Evolutionary conservation across 2,888 invertebrate genomes (phyloP), one percentile per base, ranked within the genome.

Genomic region (Epirrhoe tristata): DNA sequence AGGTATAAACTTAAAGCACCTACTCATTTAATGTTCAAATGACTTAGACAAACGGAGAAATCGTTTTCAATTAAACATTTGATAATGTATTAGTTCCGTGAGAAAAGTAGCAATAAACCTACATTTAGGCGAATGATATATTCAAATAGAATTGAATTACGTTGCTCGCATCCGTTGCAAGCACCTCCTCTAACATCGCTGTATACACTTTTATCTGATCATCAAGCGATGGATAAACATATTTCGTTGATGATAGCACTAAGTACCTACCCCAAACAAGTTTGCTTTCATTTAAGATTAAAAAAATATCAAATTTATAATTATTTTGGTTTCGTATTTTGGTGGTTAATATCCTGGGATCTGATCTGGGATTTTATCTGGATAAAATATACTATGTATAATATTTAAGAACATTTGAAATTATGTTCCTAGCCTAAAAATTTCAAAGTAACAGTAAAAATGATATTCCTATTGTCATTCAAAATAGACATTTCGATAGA

Each of bases 61-160:
- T 89, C 87, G 84, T 84, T 88, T 88, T 91, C 88, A 89, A 91
- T 91, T 89, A 88, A 88, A 85, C 79, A 85, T 89, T 90, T 84
- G 88, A 88, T 90, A 91, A 90, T 89, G 86, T 88, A 90, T 91
- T 88, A 89, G 91, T 92, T 92, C 91, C 93, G 93, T 93, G 93
- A 92, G 93, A 93, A 93, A 93, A 91, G 87, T 84, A 87, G 91
- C 87, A 91, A 93, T 93, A 93, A 93, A 93, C 93, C 93, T 92
- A 93, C 91, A 91, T 93, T 91, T 83, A 81, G 83, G 77, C 81
- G 87, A 88, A 90, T 91, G 90, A 92, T 91, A 90, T 91, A 93
- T 92, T 91, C 90, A 90, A 89, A 91, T 91, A 89, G 88, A 90
- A 90, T 91, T 85, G 84, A 89, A 86, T 91, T 89, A 88, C 90